A percentile compares a stretch with the other conserved stretches of the same genome.
Evolutionary conservation across 2,888 invertebrate genomes (phyloP).

Genomic region (Calliphora vomitoria): DNA sequence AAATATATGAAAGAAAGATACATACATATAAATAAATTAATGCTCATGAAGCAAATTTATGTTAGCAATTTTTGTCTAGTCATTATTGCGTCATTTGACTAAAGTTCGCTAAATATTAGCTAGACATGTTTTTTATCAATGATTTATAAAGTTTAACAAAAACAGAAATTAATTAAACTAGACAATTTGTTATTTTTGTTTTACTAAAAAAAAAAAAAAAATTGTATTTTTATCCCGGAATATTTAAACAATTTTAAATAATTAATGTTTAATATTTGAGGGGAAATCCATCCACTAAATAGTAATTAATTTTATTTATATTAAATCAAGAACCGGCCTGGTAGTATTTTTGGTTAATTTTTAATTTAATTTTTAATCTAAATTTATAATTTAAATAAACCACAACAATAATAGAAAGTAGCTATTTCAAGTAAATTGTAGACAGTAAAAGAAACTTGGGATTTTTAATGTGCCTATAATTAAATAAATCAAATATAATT

Average conservation of each 20-base stretch:
- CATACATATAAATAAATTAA: not conserved
- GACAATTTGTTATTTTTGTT: not conserved
- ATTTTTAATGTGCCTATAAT: not conserved
- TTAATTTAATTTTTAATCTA: not conserved
- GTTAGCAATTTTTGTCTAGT: not conserved
- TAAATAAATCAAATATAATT: not conserved
- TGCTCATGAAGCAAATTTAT: not conserved
- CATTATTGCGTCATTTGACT: slow-evolving; percentile 2
- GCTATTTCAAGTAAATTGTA: not conserved
- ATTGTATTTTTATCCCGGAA: not conserved
- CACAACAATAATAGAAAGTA: not conserved
- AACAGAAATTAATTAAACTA: not conserved
- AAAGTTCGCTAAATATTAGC: not conserved
- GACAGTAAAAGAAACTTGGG: not conserved
- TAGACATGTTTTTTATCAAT: slow-evolving; percentile 1
- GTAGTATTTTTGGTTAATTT: not conserved
- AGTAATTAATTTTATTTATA: not conserved
- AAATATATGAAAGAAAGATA: not conserved
- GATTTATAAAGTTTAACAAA: not conserved
- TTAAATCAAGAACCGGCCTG: not conserved
- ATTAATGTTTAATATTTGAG: not conserved
- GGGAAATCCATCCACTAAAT: not conserved
- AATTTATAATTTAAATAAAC: slow-evolving; percentile 1
- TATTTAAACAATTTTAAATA: not conserved
- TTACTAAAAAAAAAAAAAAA: too few relatives aligned